These are phyloP conservation scores for Pyrrhosoma nymphula DNA, from an alignment of 2,888 invertebrate genomes.

Conservation along the genomic window DNA sequence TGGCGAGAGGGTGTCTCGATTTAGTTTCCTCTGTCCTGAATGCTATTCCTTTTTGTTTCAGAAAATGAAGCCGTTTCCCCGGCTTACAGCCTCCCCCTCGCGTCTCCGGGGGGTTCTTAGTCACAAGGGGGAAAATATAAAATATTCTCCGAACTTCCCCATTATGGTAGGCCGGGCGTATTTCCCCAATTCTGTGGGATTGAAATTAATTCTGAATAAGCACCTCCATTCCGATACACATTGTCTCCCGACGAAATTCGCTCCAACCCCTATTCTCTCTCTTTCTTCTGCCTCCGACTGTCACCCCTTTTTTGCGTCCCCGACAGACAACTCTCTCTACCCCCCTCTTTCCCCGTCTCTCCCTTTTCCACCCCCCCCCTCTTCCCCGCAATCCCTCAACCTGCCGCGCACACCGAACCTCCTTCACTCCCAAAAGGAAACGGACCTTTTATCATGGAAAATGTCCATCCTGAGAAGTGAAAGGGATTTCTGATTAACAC, in stretches of 20 bases:
- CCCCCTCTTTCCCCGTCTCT: not conserved
- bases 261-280: conserved; percentile 2
- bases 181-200: conserved; percentile 60
- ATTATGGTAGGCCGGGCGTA: conserved; percentile 46
- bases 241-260: conserved; percentile 60
- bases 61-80: not conserved
- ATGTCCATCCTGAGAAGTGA: conserved; percentile 65
- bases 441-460: conserved; percentile 66
- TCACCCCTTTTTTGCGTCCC: not conserved
- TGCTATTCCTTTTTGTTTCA: conserved; percentile 5
- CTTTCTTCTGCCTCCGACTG: no score
- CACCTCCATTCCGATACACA: conserved; percentile 59
- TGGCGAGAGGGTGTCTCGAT: not conserved
- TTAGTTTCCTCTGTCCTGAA: conserved; percentile 16
- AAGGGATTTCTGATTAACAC: conserved; percentile 67
- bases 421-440: conserved; percentile 37
- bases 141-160: conserved; percentile 53
- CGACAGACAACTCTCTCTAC: not conserved
- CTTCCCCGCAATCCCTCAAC: not conserved
- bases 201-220: conserved; percentile 67
- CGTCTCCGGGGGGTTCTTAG: conserved; percentile 36
- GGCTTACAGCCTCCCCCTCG: not conserved
- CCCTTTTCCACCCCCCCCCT: not conserved
- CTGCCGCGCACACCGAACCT: not conserved
- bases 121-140: conserved; percentile 37